These are phyloP conservation scores for Campoletis raptor DNA, from an alignment of 2,888 invertebrate genomes.

Conservation along the genomic window DNA sequence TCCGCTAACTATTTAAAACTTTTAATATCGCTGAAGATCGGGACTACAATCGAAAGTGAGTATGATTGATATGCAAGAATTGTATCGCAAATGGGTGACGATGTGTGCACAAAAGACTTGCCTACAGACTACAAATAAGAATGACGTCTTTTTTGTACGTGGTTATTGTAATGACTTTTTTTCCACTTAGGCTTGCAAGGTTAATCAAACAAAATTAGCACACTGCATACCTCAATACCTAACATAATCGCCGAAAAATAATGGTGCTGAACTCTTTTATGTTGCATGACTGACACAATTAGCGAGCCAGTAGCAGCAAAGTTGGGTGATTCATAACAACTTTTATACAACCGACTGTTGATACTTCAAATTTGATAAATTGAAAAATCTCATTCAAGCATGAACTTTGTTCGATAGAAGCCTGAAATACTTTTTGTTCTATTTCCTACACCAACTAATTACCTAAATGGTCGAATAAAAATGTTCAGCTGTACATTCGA, in stretches of 20 bases:
- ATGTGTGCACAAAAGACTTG: neutral
- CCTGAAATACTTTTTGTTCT: neutral
- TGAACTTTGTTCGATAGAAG: neutral
- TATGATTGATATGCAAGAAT: neutral
- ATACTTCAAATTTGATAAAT: neutral
- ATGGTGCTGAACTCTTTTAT: neutral
- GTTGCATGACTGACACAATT: neutral
- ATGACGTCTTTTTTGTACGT: neutral
- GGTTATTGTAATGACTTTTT: neutral
- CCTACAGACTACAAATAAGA: conserved; percentile 14
- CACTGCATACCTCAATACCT: neutral
- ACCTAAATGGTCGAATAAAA: neutral
- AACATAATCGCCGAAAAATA: neutral
- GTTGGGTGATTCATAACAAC: neutral
- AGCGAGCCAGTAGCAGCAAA: neutral
- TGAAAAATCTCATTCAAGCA: neutral
- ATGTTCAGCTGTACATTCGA: neutral
- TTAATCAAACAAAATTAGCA: neutral
- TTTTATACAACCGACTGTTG: too few species aligned
- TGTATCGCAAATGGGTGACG: neutral
- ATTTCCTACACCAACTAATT: neutral
- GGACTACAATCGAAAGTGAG: neutral
- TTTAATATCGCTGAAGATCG: neutral
- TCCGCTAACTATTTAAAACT: neutral
- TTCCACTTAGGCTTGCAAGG: neutral